Evolutionary conservation across 1,140 invertebrate species (phyloP).

Genomic region (Pseudomyrmex flavicornis): DNA sequence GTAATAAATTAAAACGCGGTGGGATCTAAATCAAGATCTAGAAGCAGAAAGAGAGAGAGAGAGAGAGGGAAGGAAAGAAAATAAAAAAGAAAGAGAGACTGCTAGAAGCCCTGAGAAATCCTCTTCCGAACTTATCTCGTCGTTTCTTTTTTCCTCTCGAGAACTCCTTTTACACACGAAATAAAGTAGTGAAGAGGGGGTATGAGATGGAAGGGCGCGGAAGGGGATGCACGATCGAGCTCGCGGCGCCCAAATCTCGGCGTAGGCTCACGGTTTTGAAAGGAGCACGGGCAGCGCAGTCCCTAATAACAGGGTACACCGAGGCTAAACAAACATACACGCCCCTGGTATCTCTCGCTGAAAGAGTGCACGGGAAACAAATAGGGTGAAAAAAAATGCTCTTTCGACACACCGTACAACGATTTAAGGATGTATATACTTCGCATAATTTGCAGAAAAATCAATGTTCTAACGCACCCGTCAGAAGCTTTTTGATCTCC

Average conservation of each 20-base stretch:
- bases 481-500: background rate
- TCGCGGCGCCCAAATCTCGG: conserved; percentile 68
- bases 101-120: conserved; percentile 6
- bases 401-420: conserved; percentile 49
- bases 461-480: conserved; percentile 36
- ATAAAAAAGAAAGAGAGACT: background rate
- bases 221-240: conserved; percentile 69
- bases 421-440: conserved; percentile 32
- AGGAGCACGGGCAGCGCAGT: conserved; percentile 69
- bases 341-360: conserved; percentile 83
- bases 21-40: conserved; percentile 66
- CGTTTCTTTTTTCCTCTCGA: conserved; percentile 38
- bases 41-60: background rate
- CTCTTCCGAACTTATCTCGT: conserved; percentile 63
- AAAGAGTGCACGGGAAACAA: conserved; percentile 78
- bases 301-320: conserved; percentile 84
- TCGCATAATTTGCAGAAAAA: conserved; percentile 46
- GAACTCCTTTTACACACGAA: conserved; percentile 53
- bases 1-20: conserved; percentile 72
- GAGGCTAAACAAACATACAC: conserved; percentile 85
- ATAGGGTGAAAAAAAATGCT: conserved; percentile 46
- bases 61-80: too few species aligned
- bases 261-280: conserved; percentile 77
- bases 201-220: conserved; percentile 42
- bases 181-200: conserved; percentile 6